A percentile compares a stretch with the other conserved stretches of the same genome.
phyloP scores from a whole-genome alignment of 2,888 invertebrate genomes.

The Pomacea canaliculata region DNA sequence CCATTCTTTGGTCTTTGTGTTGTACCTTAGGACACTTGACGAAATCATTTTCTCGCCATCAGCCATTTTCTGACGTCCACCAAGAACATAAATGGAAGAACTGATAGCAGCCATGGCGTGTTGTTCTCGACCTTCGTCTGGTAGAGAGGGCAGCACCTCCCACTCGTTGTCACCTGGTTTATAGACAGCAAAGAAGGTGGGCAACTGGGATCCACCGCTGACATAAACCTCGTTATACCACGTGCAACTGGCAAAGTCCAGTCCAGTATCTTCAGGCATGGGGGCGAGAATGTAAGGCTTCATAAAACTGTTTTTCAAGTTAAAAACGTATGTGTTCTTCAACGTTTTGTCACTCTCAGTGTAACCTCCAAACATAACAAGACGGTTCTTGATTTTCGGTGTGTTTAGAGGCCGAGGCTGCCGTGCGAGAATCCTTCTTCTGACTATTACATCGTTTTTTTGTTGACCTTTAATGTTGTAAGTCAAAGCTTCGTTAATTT shows the following conservation, averaged over 20 bases:
- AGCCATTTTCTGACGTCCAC: conserved; percentile 1
- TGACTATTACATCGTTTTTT: no score
- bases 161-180: conserved; percentile 19
- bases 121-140: conserved; percentile 10
- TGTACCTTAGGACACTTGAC: conserved; percentile 6
- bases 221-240: conserved; percentile 22
- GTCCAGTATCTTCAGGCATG: no score
- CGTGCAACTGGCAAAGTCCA: conserved; percentile 17
- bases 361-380: no score
- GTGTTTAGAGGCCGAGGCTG: no score
- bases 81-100: conserved; percentile 13
- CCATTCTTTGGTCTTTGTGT: conserved; percentile 5
- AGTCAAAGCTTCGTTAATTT: no score
- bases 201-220: conserved; percentile 13
- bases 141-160: conserved; percentile 3
- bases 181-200: conserved; percentile 11
- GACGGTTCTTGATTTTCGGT: no score
- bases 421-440: no score
- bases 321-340: no score
- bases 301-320: no score
- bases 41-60: background rate
- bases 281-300: no score
- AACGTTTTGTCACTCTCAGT: no score
- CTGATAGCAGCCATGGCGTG: conserved; percentile 22
- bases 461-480: no score